These are phyloP conservation scores for Psettodes erumei DNA, from an alignment of 2,113 vertebrate genomes.

Conservation along the genomic window DNA sequence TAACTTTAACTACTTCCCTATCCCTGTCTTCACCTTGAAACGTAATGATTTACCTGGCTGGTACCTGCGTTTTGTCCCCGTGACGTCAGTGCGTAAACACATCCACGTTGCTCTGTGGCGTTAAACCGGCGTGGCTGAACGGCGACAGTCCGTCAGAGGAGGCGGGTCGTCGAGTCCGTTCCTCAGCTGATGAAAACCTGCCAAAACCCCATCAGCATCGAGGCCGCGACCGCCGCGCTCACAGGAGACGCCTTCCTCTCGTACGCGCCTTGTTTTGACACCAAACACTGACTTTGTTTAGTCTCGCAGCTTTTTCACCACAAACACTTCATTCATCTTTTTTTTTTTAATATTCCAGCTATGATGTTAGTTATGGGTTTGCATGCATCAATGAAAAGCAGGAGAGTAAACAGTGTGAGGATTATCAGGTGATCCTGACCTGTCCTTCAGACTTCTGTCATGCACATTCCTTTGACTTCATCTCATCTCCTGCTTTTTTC, in stretches of 20 bases:
- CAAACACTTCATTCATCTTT: not conserved
- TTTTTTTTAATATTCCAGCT: constrained; percentile 17
- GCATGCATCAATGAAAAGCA: constrained; percentile 65
- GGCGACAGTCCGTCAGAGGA: constrained; percentile 40
- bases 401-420: constrained; percentile 43
- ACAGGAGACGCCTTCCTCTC: constrained; percentile 47
- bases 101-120: too few relatives aligned
- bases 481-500: not conserved
- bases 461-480: not conserved
- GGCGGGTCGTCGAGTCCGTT: constrained; percentile 66
- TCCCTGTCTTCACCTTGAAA: too few relatives aligned
- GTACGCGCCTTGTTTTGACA: not conserved
- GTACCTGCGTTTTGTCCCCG: too few relatives aligned
- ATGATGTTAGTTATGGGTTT: constrained; percentile 53
- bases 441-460: constrained; percentile 67
- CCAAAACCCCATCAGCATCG: constrained; percentile 52
- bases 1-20: too few relatives aligned
- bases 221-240: constrained; percentile 50
- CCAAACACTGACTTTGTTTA: not conserved
- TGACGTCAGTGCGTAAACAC: too few relatives aligned
- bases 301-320: not conserved
- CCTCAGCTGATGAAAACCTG: constrained; percentile 45
- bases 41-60: too few relatives aligned
- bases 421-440: constrained; percentile 61
- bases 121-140: constrained; percentile 67